A percentile compares a stretch with the other conserved stretches of the same genome.
phyloP scores from a whole-genome alignment of 1,140 invertebrate genomes.

The Drosophila mauritiana region DNA sequence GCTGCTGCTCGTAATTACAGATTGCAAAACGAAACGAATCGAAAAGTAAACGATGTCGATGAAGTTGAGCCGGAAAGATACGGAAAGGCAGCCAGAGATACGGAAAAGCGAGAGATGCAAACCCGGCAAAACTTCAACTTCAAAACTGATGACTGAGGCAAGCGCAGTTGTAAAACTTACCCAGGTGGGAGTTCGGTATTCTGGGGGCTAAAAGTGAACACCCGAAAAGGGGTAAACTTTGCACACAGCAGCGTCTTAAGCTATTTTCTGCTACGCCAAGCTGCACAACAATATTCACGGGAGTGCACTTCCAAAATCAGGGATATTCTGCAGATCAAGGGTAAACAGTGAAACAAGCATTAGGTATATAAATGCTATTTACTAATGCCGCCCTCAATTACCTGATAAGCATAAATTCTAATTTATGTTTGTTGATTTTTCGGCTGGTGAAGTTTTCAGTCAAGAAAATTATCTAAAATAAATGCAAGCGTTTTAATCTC shows the following conservation, averaged over 20 bases:
- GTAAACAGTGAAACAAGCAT: background rate
- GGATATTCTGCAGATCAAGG: background rate
- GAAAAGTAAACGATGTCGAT: constrained; percentile 69
- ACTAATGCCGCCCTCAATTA: background rate
- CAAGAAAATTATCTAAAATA: too few species aligned
- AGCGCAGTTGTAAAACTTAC: constrained; percentile 41
- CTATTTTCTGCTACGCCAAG: constrained; percentile 69
- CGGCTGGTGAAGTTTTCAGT: too few species aligned
- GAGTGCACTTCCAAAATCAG: constrained; percentile 24
- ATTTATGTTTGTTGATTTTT: background rate
- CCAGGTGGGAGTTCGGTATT: constrained; percentile 13
- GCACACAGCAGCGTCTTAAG: constrained; percentile 62
- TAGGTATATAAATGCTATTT: background rate
- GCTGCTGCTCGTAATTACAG: constrained; percentile 70
- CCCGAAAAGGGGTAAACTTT: constrained; percentile 60
- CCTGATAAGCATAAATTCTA: background rate
- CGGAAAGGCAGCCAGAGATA: constrained; percentile 25
- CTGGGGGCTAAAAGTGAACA: background rate
- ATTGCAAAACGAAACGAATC: constrained; percentile 68
- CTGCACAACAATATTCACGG: constrained; percentile 65
- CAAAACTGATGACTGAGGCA: constrained; percentile 63
- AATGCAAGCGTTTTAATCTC: too few species aligned
- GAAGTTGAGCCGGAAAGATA: constrained; percentile 46
- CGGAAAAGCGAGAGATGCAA: constrained; percentile 41
- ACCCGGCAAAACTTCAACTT: constrained; percentile 59